Base-by-base conservation (phyloP, 2,113 vertebrate species). In the Carollia perspicillata region DNA sequence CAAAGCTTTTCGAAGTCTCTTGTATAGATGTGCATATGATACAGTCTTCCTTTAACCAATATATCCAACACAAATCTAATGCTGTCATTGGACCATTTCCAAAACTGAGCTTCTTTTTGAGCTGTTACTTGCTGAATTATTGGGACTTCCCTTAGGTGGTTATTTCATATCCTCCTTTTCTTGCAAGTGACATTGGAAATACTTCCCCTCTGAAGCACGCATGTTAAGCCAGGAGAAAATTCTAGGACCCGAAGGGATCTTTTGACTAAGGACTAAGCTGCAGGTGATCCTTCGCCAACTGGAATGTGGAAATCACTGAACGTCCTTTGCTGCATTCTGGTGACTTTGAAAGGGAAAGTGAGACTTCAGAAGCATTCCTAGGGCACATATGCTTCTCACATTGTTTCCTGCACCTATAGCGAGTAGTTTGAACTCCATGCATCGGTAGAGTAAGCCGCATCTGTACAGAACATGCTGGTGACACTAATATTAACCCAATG, bases 121-220 rank as follows among this genome's bases (percentile, higher is more conserved):
- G 49, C 42, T 69, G 13, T 79, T 69, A 17, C 37, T 47, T 51
- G 42, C 49, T 74, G 40, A 44, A 23, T 87, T 84, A 51, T 23
- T 69, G 49, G 65, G 55, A 89, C 92, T 89, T 83, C 72, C 86
- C 63, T 80, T 10, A 26, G 47, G 68, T 86, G 37, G 79, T 55
- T 66, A 66, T 96, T 96, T 75, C 86, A 93, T 47, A 94, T 89
- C 83, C 79, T 93, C 47, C 42, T 96, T 89, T 78, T 79, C 68
- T 89, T 58, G 47, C 3, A 1, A 86, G 69, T 95, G 55, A 65
- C 74, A 47, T 89, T 90, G 93, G 65, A 93, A 96, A 42, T 30
- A 55, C 74, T 93, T 96, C 49, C 79, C 75, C 63, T 79, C 75
- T 89, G 83, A 89, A 47, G 71, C 63, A 91, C 17, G 3, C 66